Evolutionary conservation across 2,888 invertebrate species (phyloP), one percentile per base, ranked within the genome.

Genomic region (Melipona bicolor): DNA sequence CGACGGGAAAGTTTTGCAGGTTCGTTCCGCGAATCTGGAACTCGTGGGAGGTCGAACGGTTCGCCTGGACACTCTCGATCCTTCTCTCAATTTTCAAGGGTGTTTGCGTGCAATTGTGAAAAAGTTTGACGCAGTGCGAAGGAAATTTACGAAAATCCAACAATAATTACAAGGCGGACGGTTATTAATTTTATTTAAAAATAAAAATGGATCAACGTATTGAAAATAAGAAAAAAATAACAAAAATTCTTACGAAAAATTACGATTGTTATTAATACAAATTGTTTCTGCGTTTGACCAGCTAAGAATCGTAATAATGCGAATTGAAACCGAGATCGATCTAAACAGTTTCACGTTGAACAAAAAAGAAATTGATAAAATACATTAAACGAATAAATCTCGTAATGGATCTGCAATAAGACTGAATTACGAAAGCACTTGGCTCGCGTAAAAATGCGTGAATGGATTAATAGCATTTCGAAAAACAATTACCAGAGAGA

Each of bases 1-100:
- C 21, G 21, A 56, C 15, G 27, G 78, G 73, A 84, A 89, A 89
- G 75, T 89, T 89, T 77, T 49, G 27, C 54, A 68, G 75, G 79
- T 77, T 74, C 77, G 81, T 76, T 71, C 52, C 54, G 52, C 56
- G 21, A 32, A 3, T 32, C 19, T 70, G 61, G 74, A 78, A 74
- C 81, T 75, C 64, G 27, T 49, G 76, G 11, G 43, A 43, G 43
- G 0, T 80, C 81, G 77, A 84, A 80, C 74, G 72, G 32, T 43
- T 71, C 56, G 85, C 81, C 80, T 72, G 80, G 77, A 84, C 83
- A 81, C 84, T 68, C 50, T 43, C 43, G 43, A 43, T 9, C 27
- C 27, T 71, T 64, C 32, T 68, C 69, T 77, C 87, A 81, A 74
- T 77, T 80, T 80, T 65, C 27, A 54, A 61, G 68, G 15, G 27